These are phyloP conservation scores for Chesias legatella DNA, from an alignment of 2,888 invertebrate genomes.

Conservation along the genomic window DNA sequence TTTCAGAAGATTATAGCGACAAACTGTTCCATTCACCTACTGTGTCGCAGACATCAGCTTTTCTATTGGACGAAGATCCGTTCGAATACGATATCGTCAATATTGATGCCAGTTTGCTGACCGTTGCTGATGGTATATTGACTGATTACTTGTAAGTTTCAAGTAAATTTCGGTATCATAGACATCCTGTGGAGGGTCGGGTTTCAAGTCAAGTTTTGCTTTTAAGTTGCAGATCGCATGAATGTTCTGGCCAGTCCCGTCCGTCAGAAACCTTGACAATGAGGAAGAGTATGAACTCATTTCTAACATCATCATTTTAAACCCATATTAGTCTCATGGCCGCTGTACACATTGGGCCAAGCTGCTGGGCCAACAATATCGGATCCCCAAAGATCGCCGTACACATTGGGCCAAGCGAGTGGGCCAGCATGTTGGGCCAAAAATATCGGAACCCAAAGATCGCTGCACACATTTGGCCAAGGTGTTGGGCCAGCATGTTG, in stretches of 20 bases:
- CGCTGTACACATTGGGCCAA: no score
- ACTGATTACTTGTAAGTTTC: background rate
- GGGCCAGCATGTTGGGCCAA: no score
- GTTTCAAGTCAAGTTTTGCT: background rate
- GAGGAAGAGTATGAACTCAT: slow-evolving; percentile 8
- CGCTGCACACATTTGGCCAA: no score
- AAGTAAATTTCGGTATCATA: no score
- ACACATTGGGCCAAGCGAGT: no score
- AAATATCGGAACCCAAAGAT: no score
- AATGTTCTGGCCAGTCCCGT: slow-evolving; percentile 1
- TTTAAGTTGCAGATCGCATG: background rate
- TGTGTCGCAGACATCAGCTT: slow-evolving; percentile 33
- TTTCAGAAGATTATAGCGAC: slow-evolving; percentile 50
- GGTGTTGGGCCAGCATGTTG: no score
- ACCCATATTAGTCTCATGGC: slow-evolving; percentile 1
- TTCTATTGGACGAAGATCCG: slow-evolving; percentile 59
- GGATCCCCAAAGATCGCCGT: no score
- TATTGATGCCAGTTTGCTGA: slow-evolving; percentile 53
- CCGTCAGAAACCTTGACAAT: slow-evolving; percentile 1
- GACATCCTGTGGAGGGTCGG: no score
- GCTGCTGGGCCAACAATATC: no score
- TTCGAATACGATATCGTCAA: slow-evolving; percentile 73
- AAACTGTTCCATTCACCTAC: slow-evolving; percentile 31
- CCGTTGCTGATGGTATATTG: slow-evolving; percentile 36
- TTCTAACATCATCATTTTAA: background rate